phyloP scores from a whole-genome alignment of 2,113 vertebrate species.

The Stigmatopora nigra region DNA sequence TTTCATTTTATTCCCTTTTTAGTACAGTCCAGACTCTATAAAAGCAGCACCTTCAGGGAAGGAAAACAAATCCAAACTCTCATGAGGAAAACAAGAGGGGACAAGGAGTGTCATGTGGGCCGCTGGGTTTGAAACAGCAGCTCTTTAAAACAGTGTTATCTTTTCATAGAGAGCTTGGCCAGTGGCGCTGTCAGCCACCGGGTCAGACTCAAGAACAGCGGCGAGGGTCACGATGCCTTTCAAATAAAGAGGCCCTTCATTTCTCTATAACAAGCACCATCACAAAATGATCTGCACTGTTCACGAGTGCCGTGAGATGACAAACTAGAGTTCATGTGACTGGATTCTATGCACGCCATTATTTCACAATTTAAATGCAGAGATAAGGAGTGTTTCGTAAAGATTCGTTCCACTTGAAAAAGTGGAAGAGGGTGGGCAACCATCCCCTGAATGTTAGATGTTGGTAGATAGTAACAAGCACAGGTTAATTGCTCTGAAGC shows the following conservation, averaged over 20 bases:
- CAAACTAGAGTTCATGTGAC: constrained; percentile 22
- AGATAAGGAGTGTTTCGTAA: constrained; percentile 4
- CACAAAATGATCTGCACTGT: constrained; percentile 27
- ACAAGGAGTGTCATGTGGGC: constrained; percentile 54
- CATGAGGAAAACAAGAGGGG: constrained; percentile 49
- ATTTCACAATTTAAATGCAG: constrained; percentile 8
- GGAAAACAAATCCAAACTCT: constrained; percentile 49
- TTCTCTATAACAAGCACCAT: constrained; percentile 6
- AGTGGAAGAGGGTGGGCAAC: not conserved
- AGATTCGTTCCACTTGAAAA: constrained; percentile 7
- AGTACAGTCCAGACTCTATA: constrained; percentile 5
- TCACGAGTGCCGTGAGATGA: constrained; percentile 14
- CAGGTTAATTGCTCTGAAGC: constrained; percentile 52
- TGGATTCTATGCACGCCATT: not conserved
- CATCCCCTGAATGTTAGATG: constrained; percentile 22
- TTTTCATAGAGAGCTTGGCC: constrained; percentile 55
- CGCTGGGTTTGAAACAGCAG: constrained; percentile 35
- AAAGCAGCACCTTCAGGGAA: constrained; percentile 41
- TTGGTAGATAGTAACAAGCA: constrained; percentile 44
- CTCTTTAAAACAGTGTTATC: constrained; percentile 48
- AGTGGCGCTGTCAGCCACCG: constrained; percentile 40
- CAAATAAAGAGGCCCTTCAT: constrained; percentile 45
- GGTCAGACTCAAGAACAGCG: constrained; percentile 40
- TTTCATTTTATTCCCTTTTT: constrained; percentile 9
- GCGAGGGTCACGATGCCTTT: constrained; percentile 42